A percentile compares a stretch with the other conserved stretches of the same genome.
Evolutionary conservation across 1,140 invertebrate genomes (phyloP).

Genomic region (Brevipalpus yothersi): DNA sequence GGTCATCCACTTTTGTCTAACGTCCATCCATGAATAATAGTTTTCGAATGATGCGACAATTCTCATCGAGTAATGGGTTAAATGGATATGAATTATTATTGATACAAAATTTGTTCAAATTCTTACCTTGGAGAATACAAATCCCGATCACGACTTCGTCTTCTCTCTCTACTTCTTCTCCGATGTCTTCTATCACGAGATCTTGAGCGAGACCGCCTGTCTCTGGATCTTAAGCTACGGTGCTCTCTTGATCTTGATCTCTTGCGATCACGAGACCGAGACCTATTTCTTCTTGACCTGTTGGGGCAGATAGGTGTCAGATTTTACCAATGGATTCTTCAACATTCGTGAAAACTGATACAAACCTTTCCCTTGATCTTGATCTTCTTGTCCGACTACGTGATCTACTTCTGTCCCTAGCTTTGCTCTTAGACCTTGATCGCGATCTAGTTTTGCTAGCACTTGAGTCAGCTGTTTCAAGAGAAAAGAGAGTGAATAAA

Average conservation of each 20-base stretch:
- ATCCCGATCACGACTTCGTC: background rate
- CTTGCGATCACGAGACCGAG: background rate
- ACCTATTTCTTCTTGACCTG: background rate
- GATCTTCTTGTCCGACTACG: slow-evolving; percentile 12
- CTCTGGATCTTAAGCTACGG: slow-evolving; percentile 13
- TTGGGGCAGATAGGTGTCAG: background rate
- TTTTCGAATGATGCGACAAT: too few species aligned
- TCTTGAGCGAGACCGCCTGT: slow-evolving; percentile 12
- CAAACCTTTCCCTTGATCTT: slow-evolving; percentile 9
- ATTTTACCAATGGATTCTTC: background rate
- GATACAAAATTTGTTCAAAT: too few species aligned
- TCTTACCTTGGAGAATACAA: too few species aligned
- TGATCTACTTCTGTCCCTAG: slow-evolving; percentile 2
- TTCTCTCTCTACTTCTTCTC: slow-evolving; percentile 6
- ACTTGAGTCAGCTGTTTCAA: too few species aligned
- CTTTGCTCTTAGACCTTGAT: slow-evolving; percentile 12
- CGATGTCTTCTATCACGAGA: slow-evolving; percentile 7
- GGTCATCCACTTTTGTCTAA: too few species aligned
- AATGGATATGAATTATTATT: too few species aligned
- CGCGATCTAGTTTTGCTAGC: slow-evolving; percentile 6
- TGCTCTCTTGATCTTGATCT: slow-evolving; percentile 1
- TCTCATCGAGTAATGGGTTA: too few species aligned
- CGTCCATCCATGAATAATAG: too few species aligned
- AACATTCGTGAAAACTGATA: background rate
- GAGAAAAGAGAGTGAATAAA: too few species aligned